These are phyloP conservation scores for Colletes latitarsis DNA, from an alignment of 1,140 invertebrate genomes.

Conservation along the genomic window DNA sequence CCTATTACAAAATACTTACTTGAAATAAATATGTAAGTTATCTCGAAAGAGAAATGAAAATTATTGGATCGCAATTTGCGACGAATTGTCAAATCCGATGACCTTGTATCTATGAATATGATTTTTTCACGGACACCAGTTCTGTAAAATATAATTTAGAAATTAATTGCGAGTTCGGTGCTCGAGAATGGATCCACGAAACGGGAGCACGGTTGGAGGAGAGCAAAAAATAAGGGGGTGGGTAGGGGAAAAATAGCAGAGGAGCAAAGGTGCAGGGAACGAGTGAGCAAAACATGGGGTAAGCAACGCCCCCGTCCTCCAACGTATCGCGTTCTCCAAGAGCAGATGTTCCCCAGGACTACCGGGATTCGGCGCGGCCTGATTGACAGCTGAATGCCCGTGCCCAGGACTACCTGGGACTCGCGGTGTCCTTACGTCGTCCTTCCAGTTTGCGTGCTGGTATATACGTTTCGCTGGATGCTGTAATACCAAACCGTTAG, in stretches of 20 bases:
- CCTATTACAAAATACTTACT: too few relatives aligned
- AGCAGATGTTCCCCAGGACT: slow-evolving; percentile 48
- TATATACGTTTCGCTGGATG: slow-evolving; percentile 22
- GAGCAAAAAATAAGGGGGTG: background rate
- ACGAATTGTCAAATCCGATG: too few relatives aligned
- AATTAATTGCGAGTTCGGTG: too few relatives aligned
- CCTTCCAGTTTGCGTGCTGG: slow-evolving; percentile 45
- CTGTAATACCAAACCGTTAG: slow-evolving; percentile 51
- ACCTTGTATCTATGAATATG: background rate
- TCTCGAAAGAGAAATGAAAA: too few relatives aligned
- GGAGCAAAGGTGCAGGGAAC: background rate
- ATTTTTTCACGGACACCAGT: background rate
- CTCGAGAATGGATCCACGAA: background rate
- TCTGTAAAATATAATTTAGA: background rate
- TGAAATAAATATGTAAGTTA: too few relatives aligned
- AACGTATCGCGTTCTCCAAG: slow-evolving; percentile 60
- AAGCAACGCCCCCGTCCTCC: slow-evolving; percentile 53
- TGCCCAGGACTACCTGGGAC: slow-evolving; percentile 43
- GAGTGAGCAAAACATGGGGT: slow-evolving; percentile 17
- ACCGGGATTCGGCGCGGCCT: slow-evolving; percentile 47
- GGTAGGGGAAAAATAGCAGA: background rate
- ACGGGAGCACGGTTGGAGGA: background rate
- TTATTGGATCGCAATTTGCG: too few relatives aligned
- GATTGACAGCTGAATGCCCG: slow-evolving; percentile 68
- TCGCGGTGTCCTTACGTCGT: slow-evolving; percentile 42